Evolutionary conservation across 2,888 invertebrate species (phyloP), one percentile per base, ranked within the genome.

Genomic region (Lycocerus yunnanus): DNA sequence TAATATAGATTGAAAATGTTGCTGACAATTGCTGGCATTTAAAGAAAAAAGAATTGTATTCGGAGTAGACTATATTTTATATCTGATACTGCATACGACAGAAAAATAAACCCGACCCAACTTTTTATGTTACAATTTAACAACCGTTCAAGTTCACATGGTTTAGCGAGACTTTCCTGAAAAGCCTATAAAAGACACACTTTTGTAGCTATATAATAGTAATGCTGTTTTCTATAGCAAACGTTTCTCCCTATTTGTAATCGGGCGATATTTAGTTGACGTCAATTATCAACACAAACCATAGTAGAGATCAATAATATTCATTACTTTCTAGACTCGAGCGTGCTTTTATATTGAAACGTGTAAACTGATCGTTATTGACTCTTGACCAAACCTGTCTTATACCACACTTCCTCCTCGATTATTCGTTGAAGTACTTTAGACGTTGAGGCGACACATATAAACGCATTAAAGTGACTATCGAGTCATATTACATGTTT

Each of bases 361-460:
- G 84, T 84, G 84, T 84, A 84, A 85, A 84, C 84, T 84, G 84
- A 83, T 84, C 84, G 82, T 84, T 84, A 84, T 85, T 84, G 84
- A 84, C 84, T 84, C 83, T 84, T 81, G 82, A 80, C 83, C 81
- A 80, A 80, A 83, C 83, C 83, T 82, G 83, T 81, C 84, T 82
- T 83, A 82, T 83, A 83, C 83, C 74, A 74, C 68, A 71, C 67
- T 69, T 69, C 69, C 61, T 75, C 66, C 68, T 68, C 72, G 58
- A 59, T 70, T 68, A 75, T 75, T 75, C 68, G 67, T 20, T 67
- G 58, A 63, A 73, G 75, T 73, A 67, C 70, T 72, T 72, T 66
- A 21, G 43, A 43, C 16, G 58, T 15, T n/a, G 60, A 61, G 66
- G 66, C 71, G 15, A 11, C 59, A 11, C 59, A 66, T 59, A 67